Evolutionary conservation across 2,888 invertebrate genomes (phyloP).

Genomic region (Ophion obscuratus): DNA sequence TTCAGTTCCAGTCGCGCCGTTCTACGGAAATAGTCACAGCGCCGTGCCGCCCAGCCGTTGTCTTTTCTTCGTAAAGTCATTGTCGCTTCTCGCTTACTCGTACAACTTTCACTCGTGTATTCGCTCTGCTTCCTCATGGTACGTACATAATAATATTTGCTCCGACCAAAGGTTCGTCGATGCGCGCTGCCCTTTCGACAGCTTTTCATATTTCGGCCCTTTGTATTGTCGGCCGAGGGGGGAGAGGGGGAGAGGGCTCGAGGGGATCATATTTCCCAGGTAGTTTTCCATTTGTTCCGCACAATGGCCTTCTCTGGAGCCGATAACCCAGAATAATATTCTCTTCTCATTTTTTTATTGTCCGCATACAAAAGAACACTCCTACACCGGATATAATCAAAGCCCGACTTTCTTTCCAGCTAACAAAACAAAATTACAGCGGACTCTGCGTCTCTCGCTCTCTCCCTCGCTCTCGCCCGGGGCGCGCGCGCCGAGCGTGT

Average conservation of each 20-base stretch:
- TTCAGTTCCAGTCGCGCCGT: constrained; percentile 81
- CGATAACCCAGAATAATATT: constrained; percentile 24
- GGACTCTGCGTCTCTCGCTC: constrained; percentile 19
- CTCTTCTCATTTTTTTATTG: constrained; percentile 1
- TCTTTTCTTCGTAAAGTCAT: background rate
- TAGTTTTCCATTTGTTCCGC: constrained; percentile 24
- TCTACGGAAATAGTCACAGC: constrained; percentile 76
- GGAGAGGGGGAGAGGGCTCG: background rate
- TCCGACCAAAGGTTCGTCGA: constrained; percentile 71
- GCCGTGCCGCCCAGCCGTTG: constrained; percentile 3
- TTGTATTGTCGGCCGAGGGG: constrained; percentile 48
- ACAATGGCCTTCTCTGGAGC: background rate
- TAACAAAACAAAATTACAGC: background rate
- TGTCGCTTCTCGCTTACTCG: constrained; percentile 28
- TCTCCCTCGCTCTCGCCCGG: constrained; percentile 5
- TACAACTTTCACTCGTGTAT: background rate
- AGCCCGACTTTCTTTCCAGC: too few species aligned
- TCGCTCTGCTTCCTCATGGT: constrained; percentile 74
- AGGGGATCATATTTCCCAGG: constrained; percentile 73
- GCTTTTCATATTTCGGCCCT: constrained; percentile 80
- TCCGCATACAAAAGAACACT: background rate
- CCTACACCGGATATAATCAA: too few species aligned
- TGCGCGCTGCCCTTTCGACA: constrained; percentile 81
- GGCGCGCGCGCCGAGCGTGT: constrained; percentile 75
- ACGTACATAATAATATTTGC: constrained; percentile 75